A percentile compares a stretch with the other conserved stretches of the same genome.
Evolutionary conservation across 2,888 invertebrate species (phyloP).

Genomic region (Ceraclea dissimilis): DNA sequence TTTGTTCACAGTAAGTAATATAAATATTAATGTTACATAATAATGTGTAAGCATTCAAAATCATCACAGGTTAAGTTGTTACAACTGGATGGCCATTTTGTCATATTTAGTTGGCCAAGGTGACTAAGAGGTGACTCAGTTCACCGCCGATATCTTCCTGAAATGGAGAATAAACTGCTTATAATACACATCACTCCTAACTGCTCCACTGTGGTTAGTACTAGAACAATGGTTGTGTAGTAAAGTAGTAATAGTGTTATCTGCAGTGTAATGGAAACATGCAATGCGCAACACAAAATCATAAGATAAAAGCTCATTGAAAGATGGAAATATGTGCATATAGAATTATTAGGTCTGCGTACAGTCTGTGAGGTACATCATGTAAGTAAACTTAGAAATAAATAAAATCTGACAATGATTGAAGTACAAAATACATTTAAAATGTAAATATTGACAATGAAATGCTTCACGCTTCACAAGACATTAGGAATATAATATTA

Average conservation of each 20-base stretch:
- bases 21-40: not conserved
- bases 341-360: not conserved
- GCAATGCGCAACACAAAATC: not conserved
- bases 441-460: not conserved
- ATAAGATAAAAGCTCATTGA: not conserved
- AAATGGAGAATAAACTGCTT: conserved; percentile 31
- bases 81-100: not conserved
- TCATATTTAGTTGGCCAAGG: conserved; percentile 49
- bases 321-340: not conserved
- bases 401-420: not conserved
- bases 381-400: not conserved
- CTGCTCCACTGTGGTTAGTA: not conserved
- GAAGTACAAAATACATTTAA: not conserved
- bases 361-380: not conserved
- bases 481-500: not conserved
- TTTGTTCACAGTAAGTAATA: not conserved
- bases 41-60: not conserved
- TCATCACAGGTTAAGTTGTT: not conserved
- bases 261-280: not conserved
- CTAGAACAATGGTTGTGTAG: not conserved
- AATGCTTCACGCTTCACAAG: not conserved
- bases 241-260: not conserved
- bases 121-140: conserved; percentile 57
- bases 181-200: not conserved
- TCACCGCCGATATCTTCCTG: conserved; percentile 62